Evolutionary conservation across 1,140 invertebrate genomes (phyloP), one percentile per base, ranked within the genome.

Genomic region (Wiebesia pumilae): DNA sequence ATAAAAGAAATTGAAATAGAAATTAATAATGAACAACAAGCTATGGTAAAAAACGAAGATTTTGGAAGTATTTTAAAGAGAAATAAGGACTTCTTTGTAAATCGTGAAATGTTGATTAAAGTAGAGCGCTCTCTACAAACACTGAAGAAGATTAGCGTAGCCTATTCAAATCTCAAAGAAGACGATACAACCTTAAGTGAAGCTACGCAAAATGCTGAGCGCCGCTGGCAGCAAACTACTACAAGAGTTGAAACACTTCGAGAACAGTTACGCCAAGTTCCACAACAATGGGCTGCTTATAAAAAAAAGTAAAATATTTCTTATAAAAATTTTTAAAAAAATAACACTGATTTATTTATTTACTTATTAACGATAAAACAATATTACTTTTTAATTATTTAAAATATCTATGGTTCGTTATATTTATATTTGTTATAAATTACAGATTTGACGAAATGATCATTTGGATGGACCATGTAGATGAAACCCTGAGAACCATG

Each of bases 391-490:
- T 83, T 58, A 86, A 80, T 78, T 71, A 78, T 82, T 33, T 77
- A 47, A 54, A 54, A 54, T 54, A 40, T 43, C 24, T 43, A 19
- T 40, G 7, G 19, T 24, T 27, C 19, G 1, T 47, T 77, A 75
- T 78, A 27, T 7, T 24, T 62, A 38, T 62, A n/a, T 62, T 62
- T 62, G 9, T 27, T 67, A 33, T 43, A 65, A 83, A 88, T 86
- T 88, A 33, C 88, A 96, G 96, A 89, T 98, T 98, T 90, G 94
- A 95, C 43, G 96, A 97, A 83, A 97, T 99, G 95, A 95, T 96
- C n/a, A 93, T 94, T 67, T 99, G 98, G 97, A 98, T 99, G 97
- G 96, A 98, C 90, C 95, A 96, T 75, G 97, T 99, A 0, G 98
- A 99, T 90, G 95, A 95, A 81, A 96, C 96, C 43, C 95, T 98